phyloP scores from a whole-genome alignment of 2,888 invertebrate genomes.

The Drosophila colorata region DNA sequence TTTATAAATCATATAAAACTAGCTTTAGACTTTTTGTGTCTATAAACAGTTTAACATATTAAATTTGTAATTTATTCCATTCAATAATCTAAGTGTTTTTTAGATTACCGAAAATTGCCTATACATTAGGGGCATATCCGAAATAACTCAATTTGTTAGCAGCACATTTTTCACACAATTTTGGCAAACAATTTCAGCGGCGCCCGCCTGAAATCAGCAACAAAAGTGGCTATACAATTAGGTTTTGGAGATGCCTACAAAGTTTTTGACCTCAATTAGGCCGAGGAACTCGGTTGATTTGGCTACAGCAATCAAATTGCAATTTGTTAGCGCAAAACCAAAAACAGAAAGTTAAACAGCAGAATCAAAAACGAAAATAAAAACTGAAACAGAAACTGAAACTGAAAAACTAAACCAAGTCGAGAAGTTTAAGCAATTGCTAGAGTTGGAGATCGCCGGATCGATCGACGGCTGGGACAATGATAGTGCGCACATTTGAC shows the following conservation, averaged over 20 bases:
- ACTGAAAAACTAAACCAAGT: slow-evolving; percentile 33
- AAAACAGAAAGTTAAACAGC: slow-evolving; percentile 57
- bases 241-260: slow-evolving; percentile 60
- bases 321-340: slow-evolving; percentile 62
- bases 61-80: neutral
- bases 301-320: slow-evolving; percentile 69
- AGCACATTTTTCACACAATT: slow-evolving; percentile 33
- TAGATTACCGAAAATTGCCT: slow-evolving; percentile 21
- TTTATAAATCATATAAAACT: no score
- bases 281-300: slow-evolving; percentile 37
- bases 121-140: slow-evolving; percentile 7
- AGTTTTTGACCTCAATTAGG: slow-evolving; percentile 75
- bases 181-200: slow-evolving; percentile 26
- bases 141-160: slow-evolving; percentile 45
- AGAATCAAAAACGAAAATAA: slow-evolving; percentile 40
- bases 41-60: no score
- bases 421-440: slow-evolving; percentile 63
- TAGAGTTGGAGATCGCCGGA: slow-evolving; percentile 53
- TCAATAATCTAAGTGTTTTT: slow-evolving; percentile 10
- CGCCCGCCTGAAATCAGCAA: slow-evolving; percentile 22
- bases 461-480: slow-evolving; percentile 24
- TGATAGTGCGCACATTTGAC: slow-evolving; percentile 64
- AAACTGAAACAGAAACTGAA: slow-evolving; percentile 37
- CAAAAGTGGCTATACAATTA: slow-evolving; percentile 19
- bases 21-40: neutral